Conservation (phyloP, 1,140 invertebrate species). For the Bombus cullumanus region DNA sequence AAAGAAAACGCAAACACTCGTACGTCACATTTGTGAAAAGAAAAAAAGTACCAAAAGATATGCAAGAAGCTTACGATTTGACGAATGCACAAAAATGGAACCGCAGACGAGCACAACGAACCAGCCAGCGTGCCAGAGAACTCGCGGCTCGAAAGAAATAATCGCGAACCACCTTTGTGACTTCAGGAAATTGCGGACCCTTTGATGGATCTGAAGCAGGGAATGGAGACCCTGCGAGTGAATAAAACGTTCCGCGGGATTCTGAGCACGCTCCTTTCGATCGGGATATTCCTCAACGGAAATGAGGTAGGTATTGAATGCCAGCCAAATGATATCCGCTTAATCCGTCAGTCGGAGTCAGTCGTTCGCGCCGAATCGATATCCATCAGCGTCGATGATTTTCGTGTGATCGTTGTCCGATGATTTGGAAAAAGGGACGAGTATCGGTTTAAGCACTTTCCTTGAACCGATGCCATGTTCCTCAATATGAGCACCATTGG, state of each 20-base stretch:
- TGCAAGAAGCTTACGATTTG: background rate
- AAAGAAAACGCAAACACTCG: no score
- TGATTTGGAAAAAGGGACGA: constrained; percentile 2
- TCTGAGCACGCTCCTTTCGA: constrained; percentile 95
- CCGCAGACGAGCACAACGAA: constrained; percentile 16
- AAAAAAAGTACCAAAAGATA: background rate
- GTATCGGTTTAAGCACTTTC: background rate
- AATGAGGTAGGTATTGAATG: constrained; percentile 87
- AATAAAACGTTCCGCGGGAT: constrained; percentile 98
- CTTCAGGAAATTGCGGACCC: constrained; percentile 98
- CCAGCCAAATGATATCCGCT: constrained; percentile 79
- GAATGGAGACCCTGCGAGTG: constrained; percentile 93
- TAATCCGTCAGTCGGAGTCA: constrained; percentile 70
- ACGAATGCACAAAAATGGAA: constrained; percentile 28
- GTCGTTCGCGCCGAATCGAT: constrained; percentile 27
- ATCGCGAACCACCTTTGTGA: constrained; percentile 69
- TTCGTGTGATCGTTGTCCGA: constrained; percentile 47
- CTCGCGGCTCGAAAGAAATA: constrained; percentile 41
- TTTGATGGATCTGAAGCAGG: constrained; percentile 98
- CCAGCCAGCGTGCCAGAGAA: background rate
- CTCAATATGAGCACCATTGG: background rate
- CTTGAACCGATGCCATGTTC: constrained; percentile 46
- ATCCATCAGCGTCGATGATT: constrained; percentile 55
- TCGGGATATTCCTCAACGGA: constrained; percentile 99
- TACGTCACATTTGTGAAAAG: background rate